Conservation (phyloP, 2,797 vertebrate species). For the Syndactyla subalaris region DNA sequence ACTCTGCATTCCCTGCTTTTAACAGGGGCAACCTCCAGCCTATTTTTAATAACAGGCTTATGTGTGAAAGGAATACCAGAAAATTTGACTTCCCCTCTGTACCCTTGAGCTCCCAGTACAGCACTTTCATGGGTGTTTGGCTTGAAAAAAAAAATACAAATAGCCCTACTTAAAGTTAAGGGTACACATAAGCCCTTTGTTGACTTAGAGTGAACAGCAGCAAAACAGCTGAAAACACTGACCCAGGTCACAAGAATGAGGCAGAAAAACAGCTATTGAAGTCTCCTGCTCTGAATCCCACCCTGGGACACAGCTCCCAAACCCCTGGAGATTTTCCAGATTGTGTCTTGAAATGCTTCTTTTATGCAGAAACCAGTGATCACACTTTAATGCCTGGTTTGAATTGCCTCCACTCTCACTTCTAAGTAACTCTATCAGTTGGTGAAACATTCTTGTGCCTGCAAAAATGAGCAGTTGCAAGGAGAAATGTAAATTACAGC, state of each 20-base stretch:
- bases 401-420: neutral
- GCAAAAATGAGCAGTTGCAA: neutral
- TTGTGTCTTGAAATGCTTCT: neutral
- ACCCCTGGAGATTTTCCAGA: neutral
- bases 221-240: constrained; percentile 55
- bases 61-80: neutral
- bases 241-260: neutral
- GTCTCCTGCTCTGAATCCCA: neutral
- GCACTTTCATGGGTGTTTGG: neutral
- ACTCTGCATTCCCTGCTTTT: neutral
- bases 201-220: neutral
- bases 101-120: neutral
- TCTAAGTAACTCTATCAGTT: neutral
- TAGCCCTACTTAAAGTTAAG: constrained; percentile 18
- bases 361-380: neutral
- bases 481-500: neutral
- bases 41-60: neutral
- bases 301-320: neutral
- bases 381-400: neutral
- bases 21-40: neutral
- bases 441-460: neutral
- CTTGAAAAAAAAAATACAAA: neutral
- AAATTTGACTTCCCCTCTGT: neutral
- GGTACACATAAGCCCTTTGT: constrained; percentile 37
- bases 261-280: constrained; percentile 2